These are phyloP conservation scores for Ceyx margarethae DNA, from an alignment of 2,113 vertebrate genomes.

Conservation along the genomic window DNA sequence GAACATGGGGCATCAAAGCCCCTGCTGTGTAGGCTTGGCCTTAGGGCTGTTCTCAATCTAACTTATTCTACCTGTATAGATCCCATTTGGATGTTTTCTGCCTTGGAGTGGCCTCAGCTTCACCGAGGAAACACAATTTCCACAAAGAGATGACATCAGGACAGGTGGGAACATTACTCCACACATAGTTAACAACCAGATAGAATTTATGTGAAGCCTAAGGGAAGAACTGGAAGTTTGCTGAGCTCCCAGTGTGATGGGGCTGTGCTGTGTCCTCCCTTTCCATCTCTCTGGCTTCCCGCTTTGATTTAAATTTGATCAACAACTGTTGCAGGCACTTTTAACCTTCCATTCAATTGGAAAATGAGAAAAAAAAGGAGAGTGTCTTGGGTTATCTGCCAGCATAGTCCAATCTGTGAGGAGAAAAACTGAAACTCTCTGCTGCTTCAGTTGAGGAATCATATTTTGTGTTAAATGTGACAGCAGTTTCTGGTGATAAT, in stretches of 20 bases:
- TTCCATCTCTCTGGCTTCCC: background rate
- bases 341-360: constrained; percentile 5
- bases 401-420: background rate
- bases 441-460: background rate
- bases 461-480: background rate
- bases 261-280: background rate
- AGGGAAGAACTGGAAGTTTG: constrained; percentile 12
- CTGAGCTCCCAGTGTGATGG: background rate
- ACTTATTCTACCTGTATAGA: background rate
- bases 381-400: background rate
- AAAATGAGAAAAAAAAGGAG: background rate
- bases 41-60: background rate
- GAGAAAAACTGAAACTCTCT: background rate
- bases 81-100: background rate
- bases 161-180: background rate
- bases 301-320: constrained; percentile 38
- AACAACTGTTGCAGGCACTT: constrained; percentile 13
- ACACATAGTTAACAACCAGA: background rate
- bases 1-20: background rate
- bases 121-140: background rate
- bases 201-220: constrained; percentile 14
- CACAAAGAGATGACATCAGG: background rate
- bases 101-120: background rate
- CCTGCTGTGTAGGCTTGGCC: background rate
- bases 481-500: background rate